Conservation (phyloP, 2,888 invertebrate genomes). For the Perizoma flavofasciatum region DNA sequence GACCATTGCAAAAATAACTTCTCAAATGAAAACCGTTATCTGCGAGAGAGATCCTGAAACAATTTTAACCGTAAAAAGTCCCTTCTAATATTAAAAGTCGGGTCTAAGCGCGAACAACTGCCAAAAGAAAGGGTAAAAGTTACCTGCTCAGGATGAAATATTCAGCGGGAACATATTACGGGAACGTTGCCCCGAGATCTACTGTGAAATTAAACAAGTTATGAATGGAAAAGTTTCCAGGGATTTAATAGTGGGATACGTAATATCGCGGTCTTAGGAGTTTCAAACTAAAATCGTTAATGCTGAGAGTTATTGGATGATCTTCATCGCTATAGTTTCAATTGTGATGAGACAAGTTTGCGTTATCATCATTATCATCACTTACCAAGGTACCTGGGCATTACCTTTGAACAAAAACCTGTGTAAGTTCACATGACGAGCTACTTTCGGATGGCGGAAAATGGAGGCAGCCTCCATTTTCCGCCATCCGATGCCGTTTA, state of each 20-base stretch:
- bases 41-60: constrained; percentile 15
- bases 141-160: constrained; percentile 54
- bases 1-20: constrained; percentile 2
- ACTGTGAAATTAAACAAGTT: constrained; percentile 66
- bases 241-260: constrained; percentile 58
- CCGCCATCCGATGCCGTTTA: too few species aligned
- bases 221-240: constrained; percentile 57
- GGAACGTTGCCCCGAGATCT: constrained; percentile 49
- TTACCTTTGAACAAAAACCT: not conserved
- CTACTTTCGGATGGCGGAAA: too few species aligned
- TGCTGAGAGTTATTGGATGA: constrained; percentile 23
- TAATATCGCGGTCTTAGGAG: constrained; percentile 48
- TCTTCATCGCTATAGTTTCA: constrained; percentile 17
- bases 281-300: constrained; percentile 31
- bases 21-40: constrained; percentile 14
- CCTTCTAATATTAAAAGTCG: constrained; percentile 56
- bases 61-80: constrained; percentile 33
- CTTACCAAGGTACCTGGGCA: not conserved
- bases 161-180: constrained; percentile 59
- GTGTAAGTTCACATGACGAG: too few species aligned
- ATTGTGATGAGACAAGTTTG: constrained; percentile 7
- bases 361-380: constrained; percentile 5
- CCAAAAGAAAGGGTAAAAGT: constrained; percentile 54
- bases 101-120: constrained; percentile 53
- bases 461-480: too few species aligned